phyloP scores from a whole-genome alignment of 2,113 vertebrate genomes.

The Erpornis zantholeuca region DNA sequence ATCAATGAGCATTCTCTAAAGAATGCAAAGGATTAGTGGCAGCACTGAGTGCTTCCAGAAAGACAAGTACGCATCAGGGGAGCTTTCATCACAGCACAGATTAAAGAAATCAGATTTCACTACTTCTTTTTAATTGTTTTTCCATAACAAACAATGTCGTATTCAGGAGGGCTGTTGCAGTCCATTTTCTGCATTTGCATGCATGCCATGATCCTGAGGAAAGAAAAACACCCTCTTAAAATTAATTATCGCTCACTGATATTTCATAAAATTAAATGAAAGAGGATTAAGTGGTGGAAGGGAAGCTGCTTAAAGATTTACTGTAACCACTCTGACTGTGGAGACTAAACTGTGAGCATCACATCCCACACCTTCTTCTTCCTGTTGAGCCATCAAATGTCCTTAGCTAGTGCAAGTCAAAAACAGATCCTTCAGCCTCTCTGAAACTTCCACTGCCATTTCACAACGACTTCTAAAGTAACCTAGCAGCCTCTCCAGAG shows the following conservation, averaged over 20 bases:
- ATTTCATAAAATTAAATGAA: background rate
- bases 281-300: background rate
- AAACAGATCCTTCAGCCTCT: background rate
- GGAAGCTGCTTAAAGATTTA: background rate
- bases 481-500: background rate
- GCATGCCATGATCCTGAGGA: background rate
- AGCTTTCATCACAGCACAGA: constrained; percentile 36
- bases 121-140: constrained; percentile 34
- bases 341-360: background rate
- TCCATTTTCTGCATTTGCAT: background rate
- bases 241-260: background rate
- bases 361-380: background rate
- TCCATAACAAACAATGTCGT: background rate
- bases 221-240: background rate
- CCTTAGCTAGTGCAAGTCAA: background rate
- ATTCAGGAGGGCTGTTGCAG: background rate
- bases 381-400: background rate
- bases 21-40: constrained; percentile 44
- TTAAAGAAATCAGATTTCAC: constrained; percentile 5
- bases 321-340: background rate
- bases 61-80: background rate
- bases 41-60: constrained; percentile 37
- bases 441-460: background rate
- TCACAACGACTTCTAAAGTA: accelerated
- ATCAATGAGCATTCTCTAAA: background rate